These are phyloP conservation scores for Salmo trutta DNA, from an alignment of 2,797 vertebrate genomes.

Conservation along the genomic window DNA sequence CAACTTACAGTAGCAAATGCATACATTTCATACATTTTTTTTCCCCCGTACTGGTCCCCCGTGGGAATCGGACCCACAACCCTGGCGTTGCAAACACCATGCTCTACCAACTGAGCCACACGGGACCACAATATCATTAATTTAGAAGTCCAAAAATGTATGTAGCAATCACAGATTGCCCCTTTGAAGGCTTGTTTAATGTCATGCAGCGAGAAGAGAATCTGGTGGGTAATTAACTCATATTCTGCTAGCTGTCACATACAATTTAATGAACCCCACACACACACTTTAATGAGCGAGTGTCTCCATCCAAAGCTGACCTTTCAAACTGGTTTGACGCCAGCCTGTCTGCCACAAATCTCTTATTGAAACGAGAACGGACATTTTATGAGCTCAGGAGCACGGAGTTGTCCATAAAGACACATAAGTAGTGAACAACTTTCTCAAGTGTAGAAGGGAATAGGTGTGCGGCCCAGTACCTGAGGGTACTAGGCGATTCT, in stretches of 20 bases:
- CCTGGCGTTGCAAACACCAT: too few species aligned
- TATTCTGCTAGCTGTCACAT: neutral
- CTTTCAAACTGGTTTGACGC: neutral
- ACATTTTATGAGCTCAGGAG: neutral
- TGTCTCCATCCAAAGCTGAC: neutral
- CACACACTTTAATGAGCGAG: neutral
- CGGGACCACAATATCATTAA: too few species aligned
- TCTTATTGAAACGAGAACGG: neutral
- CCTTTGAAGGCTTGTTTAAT: neutral
- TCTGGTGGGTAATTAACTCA: neutral
- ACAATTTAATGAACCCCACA: neutral
- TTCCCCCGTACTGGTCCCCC: too few species aligned
- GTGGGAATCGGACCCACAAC: too few species aligned
- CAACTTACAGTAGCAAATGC: too few species aligned
- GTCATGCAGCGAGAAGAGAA: neutral
- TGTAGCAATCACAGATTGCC: neutral
- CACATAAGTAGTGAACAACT: neutral
- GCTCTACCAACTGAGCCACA: too few species aligned
- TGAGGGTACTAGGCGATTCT: neutral
- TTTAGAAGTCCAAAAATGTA: neutral
- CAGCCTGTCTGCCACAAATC: neutral
- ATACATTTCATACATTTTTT: too few species aligned
- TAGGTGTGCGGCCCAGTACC: neutral
- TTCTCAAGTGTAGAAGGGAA: neutral
- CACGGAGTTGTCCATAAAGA: neutral